Evolutionary conservation across 2,113 vertebrate species (phyloP), one percentile per base, ranked within the genome.

Genomic region (Archilochus colubris): DNA sequence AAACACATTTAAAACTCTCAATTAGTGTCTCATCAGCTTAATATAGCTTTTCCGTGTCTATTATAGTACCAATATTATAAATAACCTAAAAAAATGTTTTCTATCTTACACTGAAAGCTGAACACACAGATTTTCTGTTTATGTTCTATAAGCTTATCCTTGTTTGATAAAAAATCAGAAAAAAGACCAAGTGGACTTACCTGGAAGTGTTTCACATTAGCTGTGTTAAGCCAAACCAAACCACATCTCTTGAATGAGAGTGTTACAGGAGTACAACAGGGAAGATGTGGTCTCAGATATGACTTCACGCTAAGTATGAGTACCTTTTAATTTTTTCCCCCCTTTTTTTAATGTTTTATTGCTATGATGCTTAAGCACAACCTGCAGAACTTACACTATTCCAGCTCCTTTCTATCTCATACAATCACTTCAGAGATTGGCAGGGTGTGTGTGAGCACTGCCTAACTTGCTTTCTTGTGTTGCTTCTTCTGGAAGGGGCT

Each of bases 321-420:
- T 53, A 28, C 2, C 7, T 72, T 46, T 75, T 51, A 3, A 43
- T 59, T 1, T 25, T 22, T 54, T 3, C 9, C 8, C 17, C 46
- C 18, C 17, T 48, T 20, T 4, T 1, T 2, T 0, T 0, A 46
- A 15, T 3, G 0, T 58, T 68, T 78, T 84, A 31, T 64, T 64
- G 10, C 7, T 66, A 12, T 13, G 27, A 53, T 79, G 14, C 30
- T 64, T 88, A 44, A 89, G 31, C 6, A 58, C 12, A 36, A 46
- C 46, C 51, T 81, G 28, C 73, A 16, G 89, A 62, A 74, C 3
- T 46, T 18, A 4, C 0, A 3, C 4, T n/a, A 28, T 48, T 64
- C 15, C 20, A 85, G 6, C 2, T 24, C 17, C 28, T 68, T 82
- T 53, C 59, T 73, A 20, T 10, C 21, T 24, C 2, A 2, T 14